Evolutionary conservation across 2,797 vertebrate species (phyloP), one percentile per base, ranked within the genome.

Genomic region (Chrysocyon brachyurus): DNA sequence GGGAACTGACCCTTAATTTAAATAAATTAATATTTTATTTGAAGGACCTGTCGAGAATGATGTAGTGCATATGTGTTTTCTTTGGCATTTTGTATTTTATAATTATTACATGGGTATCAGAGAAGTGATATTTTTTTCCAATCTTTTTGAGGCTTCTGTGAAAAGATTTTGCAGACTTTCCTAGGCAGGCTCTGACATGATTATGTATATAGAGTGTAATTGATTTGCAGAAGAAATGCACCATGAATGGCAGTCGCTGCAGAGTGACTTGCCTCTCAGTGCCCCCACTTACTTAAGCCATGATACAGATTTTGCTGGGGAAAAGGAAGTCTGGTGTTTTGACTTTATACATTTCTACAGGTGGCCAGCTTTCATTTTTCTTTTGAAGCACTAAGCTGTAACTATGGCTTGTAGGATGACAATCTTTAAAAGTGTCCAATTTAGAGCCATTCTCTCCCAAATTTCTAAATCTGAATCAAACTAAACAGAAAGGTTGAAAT

Each of bases 1-100:
- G 26, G 21, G 0, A 75, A 83, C 0, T 22, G 21, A n/a, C 15
- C 10, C 36, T 92, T 77, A 21, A 84, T 78, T 90, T 91, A 26
- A 95, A 82, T 84, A 84, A 87, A 88, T 56, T 85, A 56, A 73
- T 77, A 64, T 87, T 86, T 54, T 85, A 15, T 85, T 61, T 66
- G 15, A 28, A 85, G 46, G 14, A 33, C 78, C 5, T 77, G 40
- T 54, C 52, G 82, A 85, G 89, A 91, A 68, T 54, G 52, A 87
- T n/a, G 31, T 3, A 40, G 5, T 59, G 2, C 9, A 17, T 14
- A 52, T 26, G 3, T 70, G 2, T 78, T 81, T 87, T 82, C 87
- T 56, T 8, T 75, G 79, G 0, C 5, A 73, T 87, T 87, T 87
- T 79, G 56, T 49, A 95, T 40, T 91, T 91, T 7, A 85, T 63